Conservation (phyloP, 2,113 vertebrate genomes). For the Nycticorax nycticorax region DNA sequence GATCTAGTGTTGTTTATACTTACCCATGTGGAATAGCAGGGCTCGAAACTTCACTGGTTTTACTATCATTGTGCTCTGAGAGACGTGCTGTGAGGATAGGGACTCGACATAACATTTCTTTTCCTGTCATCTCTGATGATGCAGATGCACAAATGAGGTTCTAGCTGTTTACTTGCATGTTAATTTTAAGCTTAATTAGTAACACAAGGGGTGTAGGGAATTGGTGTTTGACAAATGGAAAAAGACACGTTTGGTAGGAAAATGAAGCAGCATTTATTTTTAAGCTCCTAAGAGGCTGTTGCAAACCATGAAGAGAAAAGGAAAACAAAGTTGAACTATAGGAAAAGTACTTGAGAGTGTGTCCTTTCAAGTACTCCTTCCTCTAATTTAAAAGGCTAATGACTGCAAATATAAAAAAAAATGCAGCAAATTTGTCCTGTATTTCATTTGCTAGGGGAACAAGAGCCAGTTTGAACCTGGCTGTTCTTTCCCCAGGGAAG, state of each 20-base stretch:
- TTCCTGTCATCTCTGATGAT: slow-evolving; percentile 42
- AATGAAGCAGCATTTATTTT: slow-evolving; percentile 3
- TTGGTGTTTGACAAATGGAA: slow-evolving; percentile 54
- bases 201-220: slow-evolving; percentile 37
- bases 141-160: slow-evolving; percentile 30
- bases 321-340: slow-evolving; percentile 23
- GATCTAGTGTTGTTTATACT: neutral
- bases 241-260: slow-evolving; percentile 20
- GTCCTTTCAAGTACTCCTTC: neutral
- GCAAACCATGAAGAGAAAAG: neutral
- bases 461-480: neutral
- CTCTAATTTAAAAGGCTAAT: neutral
- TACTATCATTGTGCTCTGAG: neutral
- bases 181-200: slow-evolving; percentile 67
- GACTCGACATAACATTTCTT: slow-evolving; percentile 40
- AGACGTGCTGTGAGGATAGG: neutral
- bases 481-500: neutral
- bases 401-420: neutral
- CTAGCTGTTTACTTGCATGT: slow-evolving; percentile 47
- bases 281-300: slow-evolving; percentile 27
- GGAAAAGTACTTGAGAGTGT: neutral
- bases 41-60: slow-evolving; percentile 2
- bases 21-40: slow-evolving; percentile 1
- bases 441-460: neutral
- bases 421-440: neutral